These are phyloP conservation scores for Ditylenchus weischeri DNA, from an alignment of 2,888 invertebrate genomes.

Conservation along the genomic window DNA sequence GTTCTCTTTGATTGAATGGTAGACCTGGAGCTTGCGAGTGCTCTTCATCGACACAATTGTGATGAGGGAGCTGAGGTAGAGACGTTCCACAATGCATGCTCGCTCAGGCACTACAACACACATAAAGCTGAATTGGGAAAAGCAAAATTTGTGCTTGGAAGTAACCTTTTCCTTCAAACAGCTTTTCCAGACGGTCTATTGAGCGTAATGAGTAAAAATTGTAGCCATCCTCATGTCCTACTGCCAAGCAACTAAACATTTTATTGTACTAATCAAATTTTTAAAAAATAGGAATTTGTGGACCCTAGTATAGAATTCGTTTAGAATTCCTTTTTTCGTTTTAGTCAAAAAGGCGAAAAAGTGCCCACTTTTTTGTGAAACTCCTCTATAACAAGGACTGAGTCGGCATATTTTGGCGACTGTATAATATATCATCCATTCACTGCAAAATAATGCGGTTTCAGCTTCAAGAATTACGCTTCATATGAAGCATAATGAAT, in stretches of 20 bases:
- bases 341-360: too few species aligned
- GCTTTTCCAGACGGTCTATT: constrained; percentile 30
- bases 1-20: constrained; percentile 68
- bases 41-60: constrained; percentile 87
- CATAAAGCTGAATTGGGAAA: background rate
- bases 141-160: background rate
- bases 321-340: too few species aligned
- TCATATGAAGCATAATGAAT: too few species aligned
- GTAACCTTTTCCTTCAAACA: constrained; percentile 24
- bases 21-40: constrained; percentile 82
- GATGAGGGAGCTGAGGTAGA: constrained; percentile 93
- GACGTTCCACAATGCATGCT: constrained; percentile 83
- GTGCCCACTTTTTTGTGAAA: too few species aligned
- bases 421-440: too few species aligned
- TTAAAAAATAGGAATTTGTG: constrained; percentile 32
- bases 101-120: constrained; percentile 60
- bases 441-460: too few species aligned
- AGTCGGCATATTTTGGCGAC: too few species aligned
- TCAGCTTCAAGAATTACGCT: too few species aligned
- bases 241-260: constrained; percentile 73
- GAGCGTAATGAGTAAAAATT: constrained; percentile 68
- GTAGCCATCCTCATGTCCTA: constrained; percentile 86
- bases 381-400: too few species aligned
- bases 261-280: constrained; percentile 2
- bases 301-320: too few species aligned